Evolutionary conservation across 2,113 vertebrate species (phyloP).

Genomic region (Perccottus glenii): DNA sequence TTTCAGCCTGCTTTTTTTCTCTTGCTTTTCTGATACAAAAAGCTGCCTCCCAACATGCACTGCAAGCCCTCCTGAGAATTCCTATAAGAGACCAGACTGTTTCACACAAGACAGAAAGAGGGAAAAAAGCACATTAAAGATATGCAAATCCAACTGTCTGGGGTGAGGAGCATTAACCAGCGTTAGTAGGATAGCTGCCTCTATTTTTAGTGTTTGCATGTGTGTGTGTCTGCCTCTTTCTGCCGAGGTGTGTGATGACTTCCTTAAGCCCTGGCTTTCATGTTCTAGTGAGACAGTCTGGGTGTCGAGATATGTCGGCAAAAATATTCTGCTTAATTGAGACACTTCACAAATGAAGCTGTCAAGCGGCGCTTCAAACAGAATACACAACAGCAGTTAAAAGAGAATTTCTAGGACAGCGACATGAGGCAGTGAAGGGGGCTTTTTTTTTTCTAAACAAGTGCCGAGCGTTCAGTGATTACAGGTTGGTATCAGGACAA

Average conservation of each 20-base stretch:
- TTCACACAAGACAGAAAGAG: slow-evolving; percentile 57
- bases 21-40: slow-evolving; percentile 58
- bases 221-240: slow-evolving; percentile 50
- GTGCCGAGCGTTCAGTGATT: slow-evolving; percentile 53
- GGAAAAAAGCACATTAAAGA: slow-evolving; percentile 72
- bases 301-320: slow-evolving; percentile 70
- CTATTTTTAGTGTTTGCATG: slow-evolving; percentile 77
- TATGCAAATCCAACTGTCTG: slow-evolving; percentile 81
- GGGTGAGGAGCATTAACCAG: slow-evolving; percentile 75
- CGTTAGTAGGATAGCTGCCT: slow-evolving; percentile 71
- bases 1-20: slow-evolving; percentile 64
- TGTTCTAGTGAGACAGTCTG: slow-evolving; percentile 73
- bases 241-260: slow-evolving; percentile 78
- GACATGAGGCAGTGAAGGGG: slow-evolving; percentile 32
- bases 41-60: slow-evolving; percentile 67
- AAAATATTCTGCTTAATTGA: slow-evolving; percentile 79
- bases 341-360: slow-evolving; percentile 77
- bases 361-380: slow-evolving; percentile 71
- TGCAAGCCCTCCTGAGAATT: slow-evolving; percentile 78
- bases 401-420: slow-evolving; percentile 70
- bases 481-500: slow-evolving; percentile 52
- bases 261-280: slow-evolving; percentile 79
- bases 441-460: slow-evolving; percentile 27
- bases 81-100: slow-evolving; percentile 63
- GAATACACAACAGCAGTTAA: slow-evolving; percentile 61